These are phyloP conservation scores for Fissipunctia ypsillon DNA, from an alignment of 2,888 invertebrate genomes.

Conservation along the genomic window DNA sequence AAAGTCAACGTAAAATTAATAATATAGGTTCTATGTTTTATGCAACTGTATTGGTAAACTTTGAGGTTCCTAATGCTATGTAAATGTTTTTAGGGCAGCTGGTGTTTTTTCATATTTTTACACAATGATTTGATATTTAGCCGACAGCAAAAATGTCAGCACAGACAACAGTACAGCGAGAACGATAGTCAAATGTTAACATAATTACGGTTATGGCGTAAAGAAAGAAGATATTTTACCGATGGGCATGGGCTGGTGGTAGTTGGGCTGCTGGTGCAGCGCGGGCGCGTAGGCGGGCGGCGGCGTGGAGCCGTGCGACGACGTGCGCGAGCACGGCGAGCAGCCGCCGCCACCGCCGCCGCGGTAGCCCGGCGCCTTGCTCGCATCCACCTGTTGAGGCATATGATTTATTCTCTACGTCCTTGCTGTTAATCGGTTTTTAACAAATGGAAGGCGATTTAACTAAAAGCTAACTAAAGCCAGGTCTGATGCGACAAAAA, in stretches of 20 bases:
- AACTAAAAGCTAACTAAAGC: neutral
- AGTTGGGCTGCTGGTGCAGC: conserved; percentile 67
- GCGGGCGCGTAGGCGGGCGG: conserved; percentile 79
- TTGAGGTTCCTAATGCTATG: neutral
- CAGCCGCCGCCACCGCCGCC: conserved; percentile 93
- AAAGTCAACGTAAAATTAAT: no score
- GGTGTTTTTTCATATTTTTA: neutral
- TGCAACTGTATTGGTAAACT: neutral
- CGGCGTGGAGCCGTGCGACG: conserved; percentile 88
- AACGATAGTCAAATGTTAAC: neutral
- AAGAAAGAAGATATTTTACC: conserved; percentile 40
- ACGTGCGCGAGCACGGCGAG: conserved; percentile 92
- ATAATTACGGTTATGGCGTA: no score
- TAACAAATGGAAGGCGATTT: neutral
- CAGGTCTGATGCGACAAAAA: neutral
- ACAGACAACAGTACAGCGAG: neutral
- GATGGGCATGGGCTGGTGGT: conserved; percentile 76
- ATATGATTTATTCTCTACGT: rapidly evolving
- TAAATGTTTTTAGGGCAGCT: neutral
- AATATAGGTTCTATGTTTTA: no score
- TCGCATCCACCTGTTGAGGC: conserved; percentile 93
- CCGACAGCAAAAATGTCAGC: neutral
- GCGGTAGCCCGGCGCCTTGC: conserved; percentile 97
- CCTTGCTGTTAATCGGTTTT: neutral
- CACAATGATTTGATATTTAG: neutral